These are phyloP conservation scores for Diarsia brunnea DNA, from an alignment of 2,888 invertebrate genomes.

Conservation along the genomic window DNA sequence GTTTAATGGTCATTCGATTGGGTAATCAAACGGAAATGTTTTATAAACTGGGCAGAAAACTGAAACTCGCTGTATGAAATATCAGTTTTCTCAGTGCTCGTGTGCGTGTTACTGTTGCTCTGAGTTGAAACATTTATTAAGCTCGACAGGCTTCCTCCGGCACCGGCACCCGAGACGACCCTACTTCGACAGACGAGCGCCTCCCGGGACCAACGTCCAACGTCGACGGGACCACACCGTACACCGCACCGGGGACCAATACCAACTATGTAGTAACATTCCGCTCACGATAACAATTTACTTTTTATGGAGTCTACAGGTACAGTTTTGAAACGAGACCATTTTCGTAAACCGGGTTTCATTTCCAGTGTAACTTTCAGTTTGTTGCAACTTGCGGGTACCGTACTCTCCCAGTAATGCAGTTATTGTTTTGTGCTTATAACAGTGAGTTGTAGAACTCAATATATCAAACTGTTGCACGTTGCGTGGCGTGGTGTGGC, in stretches of 20 bases:
- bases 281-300: neutral
- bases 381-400: neutral
- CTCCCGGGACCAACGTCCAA: neutral
- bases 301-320: neutral
- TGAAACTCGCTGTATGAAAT: neutral
- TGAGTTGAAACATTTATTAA: neutral
- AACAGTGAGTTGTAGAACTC: neutral
- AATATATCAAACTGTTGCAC: neutral
- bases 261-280: neutral
- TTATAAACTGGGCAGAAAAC: neutral
- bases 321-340: neutral
- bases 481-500: slow-evolving; percentile 1
- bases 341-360: neutral
- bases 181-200: neutral
- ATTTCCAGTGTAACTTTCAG: neutral
- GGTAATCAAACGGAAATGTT: neutral
- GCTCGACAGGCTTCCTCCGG: neutral
- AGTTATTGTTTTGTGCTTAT: neutral
- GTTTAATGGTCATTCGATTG: neutral
- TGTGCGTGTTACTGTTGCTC: neutral
- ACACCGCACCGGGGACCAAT: neutral
- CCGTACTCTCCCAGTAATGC: too few relatives aligned
- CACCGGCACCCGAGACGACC: neutral
- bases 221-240: neutral
- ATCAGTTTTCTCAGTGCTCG: neutral